Conservation (phyloP, 2,113 vertebrate genomes). For the Thalassoma bifasciatum region DNA sequence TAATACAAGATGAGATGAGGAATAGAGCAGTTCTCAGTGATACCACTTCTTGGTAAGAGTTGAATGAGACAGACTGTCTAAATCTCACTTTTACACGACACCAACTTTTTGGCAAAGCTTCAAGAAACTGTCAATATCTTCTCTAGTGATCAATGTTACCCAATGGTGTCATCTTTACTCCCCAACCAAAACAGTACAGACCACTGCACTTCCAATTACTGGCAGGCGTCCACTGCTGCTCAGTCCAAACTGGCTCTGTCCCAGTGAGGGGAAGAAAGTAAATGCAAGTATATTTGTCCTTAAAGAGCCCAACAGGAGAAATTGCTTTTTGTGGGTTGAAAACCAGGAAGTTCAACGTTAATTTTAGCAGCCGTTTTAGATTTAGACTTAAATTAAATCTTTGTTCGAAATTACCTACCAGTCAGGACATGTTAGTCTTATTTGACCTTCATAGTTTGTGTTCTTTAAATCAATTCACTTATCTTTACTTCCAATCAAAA, state of each 20-base stretch:
- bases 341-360: not conserved
- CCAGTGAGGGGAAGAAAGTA: slow-evolving; percentile 4
- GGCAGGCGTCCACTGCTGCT: slow-evolving; percentile 14
- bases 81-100: not conserved
- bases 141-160: slow-evolving; percentile 15
- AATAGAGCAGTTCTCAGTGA: not conserved
- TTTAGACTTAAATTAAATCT: no score
- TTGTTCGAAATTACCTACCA: no score
- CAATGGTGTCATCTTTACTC: not conserved
- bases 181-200: slow-evolving; percentile 24
- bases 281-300: slow-evolving; percentile 2
- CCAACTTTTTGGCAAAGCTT: no score
- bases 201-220: slow-evolving; percentile 42
- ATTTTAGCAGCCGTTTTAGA: no score
- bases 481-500: no score
- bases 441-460: no score
- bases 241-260: slow-evolving; percentile 17
- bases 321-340: not conserved
- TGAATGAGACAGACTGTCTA: not conserved
- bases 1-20: slow-evolving; percentile 10
- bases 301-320: not conserved
- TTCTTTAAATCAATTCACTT: no score
- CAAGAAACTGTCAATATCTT: not conserved
- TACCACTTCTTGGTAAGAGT: not conserved
- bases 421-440: no score